Percentiles rank a stretch among this genome's conserved stretches.
Evolutionary conservation across 2,113 vertebrate genomes (phyloP).

Genomic region (Zosterops pallidus): DNA sequence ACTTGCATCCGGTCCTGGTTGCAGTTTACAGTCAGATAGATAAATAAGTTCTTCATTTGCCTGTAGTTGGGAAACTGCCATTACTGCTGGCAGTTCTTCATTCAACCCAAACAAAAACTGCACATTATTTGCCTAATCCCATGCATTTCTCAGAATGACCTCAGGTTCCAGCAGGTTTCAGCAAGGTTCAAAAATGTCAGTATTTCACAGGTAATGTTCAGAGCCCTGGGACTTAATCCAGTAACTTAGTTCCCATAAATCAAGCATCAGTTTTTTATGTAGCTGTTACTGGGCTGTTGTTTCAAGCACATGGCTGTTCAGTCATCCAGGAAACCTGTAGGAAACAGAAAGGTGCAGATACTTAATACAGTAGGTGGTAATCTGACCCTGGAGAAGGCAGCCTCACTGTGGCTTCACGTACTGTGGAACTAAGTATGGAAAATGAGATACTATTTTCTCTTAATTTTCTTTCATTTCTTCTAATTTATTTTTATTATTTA

Average conservation of each 20-base stretch:
- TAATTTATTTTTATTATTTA: neutral
- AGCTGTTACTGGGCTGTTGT: conserved; percentile 49
- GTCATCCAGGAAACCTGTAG: conserved; percentile 69
- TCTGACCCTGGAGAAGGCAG: neutral
- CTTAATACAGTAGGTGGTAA: neutral
- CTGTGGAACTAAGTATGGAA: neutral
- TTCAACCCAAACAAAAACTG: conserved; percentile 7
- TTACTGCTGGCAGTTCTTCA: neutral
- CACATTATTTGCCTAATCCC: neutral
- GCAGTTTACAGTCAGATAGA: neutral
- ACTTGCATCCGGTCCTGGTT: neutral
- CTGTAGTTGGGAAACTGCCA: neutral
- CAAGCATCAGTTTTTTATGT: neutral
- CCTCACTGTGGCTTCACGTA: neutral
- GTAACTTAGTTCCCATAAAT: conserved; percentile 7
- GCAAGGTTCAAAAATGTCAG: neutral
- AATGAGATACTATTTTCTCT: neutral
- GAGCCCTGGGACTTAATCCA: neutral
- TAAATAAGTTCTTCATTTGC: conserved; percentile 4
- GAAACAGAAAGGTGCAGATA: conserved; percentile 55
- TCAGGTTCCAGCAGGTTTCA: neutral
- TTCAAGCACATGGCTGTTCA: conserved; percentile 67
- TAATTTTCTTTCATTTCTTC: neutral
- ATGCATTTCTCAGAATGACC: neutral
- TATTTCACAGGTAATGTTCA: neutral